phyloP scores from a whole-genome alignment of 2,888 invertebrate genomes.

The Apamea monoglypha region DNA sequence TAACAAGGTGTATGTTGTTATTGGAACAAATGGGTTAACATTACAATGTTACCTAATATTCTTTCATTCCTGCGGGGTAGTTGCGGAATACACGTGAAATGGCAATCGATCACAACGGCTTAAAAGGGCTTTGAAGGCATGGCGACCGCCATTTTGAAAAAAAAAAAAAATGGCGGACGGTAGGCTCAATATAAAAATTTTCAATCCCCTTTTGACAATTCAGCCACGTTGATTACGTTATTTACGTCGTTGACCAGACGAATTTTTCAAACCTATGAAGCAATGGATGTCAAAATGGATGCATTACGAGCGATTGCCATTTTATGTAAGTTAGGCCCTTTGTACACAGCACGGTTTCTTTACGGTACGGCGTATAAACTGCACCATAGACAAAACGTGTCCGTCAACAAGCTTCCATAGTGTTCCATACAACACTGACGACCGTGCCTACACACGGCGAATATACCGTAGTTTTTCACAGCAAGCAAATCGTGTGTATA shows the following conservation, averaged over 20 bases:
- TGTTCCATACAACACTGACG: too few species aligned
- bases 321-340: not conserved
- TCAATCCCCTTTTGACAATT: not conserved
- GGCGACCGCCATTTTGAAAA: too few species aligned
- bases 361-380: too few species aligned
- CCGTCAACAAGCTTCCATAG: too few species aligned
- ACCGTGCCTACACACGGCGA: too few species aligned
- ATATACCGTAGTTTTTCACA: too few species aligned
- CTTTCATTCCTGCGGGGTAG: not conserved
- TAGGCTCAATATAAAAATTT: too few species aligned
- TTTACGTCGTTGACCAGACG: not conserved
- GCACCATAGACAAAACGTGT: too few species aligned
- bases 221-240: not conserved
- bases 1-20: not conserved
- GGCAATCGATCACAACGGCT: too few species aligned
- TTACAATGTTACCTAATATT: not conserved
- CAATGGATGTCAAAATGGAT: not conserved
- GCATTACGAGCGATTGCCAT: not conserved
- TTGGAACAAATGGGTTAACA: not conserved
- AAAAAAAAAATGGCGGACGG: too few species aligned
- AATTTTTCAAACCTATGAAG: not conserved
- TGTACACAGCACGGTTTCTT: too few species aligned
- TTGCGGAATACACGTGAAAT: not conserved
- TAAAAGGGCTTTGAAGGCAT: not conserved
- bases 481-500: too few species aligned